These are phyloP conservation scores for Mycalesis mineus DNA, from an alignment of 2,888 invertebrate species.

Conservation along the genomic window DNA sequence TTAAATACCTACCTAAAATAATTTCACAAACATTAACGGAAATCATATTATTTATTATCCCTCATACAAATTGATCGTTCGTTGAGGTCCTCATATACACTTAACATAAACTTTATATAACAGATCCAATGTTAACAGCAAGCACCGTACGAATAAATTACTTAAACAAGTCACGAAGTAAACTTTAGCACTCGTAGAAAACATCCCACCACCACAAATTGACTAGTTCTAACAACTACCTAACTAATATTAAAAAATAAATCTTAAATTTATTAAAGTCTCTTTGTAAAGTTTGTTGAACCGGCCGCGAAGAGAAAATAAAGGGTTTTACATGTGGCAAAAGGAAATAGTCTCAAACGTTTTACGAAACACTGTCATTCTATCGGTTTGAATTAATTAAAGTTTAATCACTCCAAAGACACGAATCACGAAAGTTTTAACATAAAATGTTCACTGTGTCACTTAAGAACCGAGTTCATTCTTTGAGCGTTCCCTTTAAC, in stretches of 20 bases:
- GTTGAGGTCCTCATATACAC: slow-evolving; percentile 59
- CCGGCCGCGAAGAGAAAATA: slow-evolving; percentile 63
- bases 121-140: slow-evolving; percentile 65
- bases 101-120: slow-evolving; percentile 49
- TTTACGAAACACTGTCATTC: slow-evolving; percentile 31
- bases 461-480: slow-evolving; percentile 65
- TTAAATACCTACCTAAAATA: slow-evolving; percentile 45
- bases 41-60: slow-evolving; percentile 38
- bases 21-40: slow-evolving; percentile 40
- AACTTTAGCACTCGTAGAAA: slow-evolving; percentile 70
- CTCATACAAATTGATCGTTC: slow-evolving; percentile 53
- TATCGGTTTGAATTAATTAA: slow-evolving; percentile 48
- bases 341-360: slow-evolving; percentile 28
- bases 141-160: slow-evolving; percentile 70
- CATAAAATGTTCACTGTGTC: slow-evolving; percentile 41
- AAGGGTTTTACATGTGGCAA: slow-evolving; percentile 26
- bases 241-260: slow-evolving; percentile 54
- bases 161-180: slow-evolving; percentile 58
- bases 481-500: slow-evolving; percentile 52
- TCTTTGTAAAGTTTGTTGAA: slow-evolving; percentile 59
- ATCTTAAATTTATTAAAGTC: slow-evolving; percentile 67
- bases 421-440: slow-evolving; percentile 21
- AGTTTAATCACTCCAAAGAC: slow-evolving; percentile 37
- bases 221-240: slow-evolving; percentile 74
- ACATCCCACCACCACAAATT: slow-evolving; percentile 73